Percentiles rank a stretch among this genome's conserved stretches.
Evolutionary conservation across 2,888 invertebrate species (phyloP).

Genomic region (Hypselothyrea guttata): DNA sequence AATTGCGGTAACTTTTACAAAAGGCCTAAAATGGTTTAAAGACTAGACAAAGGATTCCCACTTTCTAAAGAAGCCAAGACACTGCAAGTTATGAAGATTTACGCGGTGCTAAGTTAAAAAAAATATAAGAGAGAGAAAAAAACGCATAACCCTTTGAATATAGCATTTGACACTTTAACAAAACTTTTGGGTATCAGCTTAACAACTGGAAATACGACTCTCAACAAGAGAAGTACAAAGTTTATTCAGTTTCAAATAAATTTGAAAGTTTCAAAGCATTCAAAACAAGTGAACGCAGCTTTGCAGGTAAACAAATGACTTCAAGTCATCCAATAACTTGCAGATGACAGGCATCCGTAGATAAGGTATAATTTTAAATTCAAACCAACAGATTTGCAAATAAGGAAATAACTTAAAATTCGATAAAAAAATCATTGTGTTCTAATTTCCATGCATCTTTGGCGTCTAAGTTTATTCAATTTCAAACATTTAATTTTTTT

Average conservation of each 20-base stretch:
- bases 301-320: too few species aligned
- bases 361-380: too few species aligned
- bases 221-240: background rate
- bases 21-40: conserved; percentile 28
- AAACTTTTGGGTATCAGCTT: too few species aligned
- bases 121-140: conserved; percentile 15
- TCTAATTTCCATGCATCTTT: too few species aligned
- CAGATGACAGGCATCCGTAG: too few species aligned
- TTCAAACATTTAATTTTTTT: too few species aligned
- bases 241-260: background rate
- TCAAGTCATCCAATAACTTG: too few species aligned
- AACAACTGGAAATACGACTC: background rate
- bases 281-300: too few species aligned
- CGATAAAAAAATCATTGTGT: too few species aligned
- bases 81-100: conserved; percentile 43
- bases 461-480: too few species aligned
- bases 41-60: conserved; percentile 14
- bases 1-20: conserved; percentile 38
- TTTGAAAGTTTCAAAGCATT: background rate
- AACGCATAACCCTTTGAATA: background rate
- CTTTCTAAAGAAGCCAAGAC: background rate
- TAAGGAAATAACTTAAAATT: background rate
- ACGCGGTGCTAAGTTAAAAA: conserved; percentile 35
- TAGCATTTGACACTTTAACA: conserved; percentile 20
- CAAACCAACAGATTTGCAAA: background rate